These are phyloP conservation scores for Ips nitidus DNA, from an alignment of 1,140 invertebrate genomes.

Conservation along the genomic window DNA sequence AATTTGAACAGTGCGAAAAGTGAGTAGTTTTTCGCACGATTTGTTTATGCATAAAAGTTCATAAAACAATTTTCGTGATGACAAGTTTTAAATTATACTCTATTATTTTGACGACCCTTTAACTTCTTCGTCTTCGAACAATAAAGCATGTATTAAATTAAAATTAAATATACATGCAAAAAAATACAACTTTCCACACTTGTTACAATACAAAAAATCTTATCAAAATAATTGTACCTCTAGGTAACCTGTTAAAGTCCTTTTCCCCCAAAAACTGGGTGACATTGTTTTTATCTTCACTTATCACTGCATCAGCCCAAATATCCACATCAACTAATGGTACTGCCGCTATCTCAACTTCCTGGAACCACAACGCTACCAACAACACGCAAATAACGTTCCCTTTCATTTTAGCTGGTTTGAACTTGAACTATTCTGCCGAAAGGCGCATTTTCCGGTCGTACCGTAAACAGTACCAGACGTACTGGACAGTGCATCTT, in stretches of 20 bases:
- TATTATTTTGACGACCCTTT: too few species aligned
- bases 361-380: background rate
- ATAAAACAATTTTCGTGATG: background rate
- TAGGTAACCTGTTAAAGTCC: too few species aligned
- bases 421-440: background rate
- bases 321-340: background rate
- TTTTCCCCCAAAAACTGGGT: too few species aligned
- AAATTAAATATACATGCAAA: too few species aligned
- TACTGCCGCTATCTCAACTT: background rate
- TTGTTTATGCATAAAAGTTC: background rate
- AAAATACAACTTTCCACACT: too few species aligned
- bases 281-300: too few species aligned
- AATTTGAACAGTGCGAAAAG: too few species aligned
- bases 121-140: too few species aligned
- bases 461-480: background rate
- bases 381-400: background rate
- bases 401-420: constrained; percentile 35
- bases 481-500: background rate
- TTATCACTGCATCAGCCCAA: too few species aligned
- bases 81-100: too few species aligned
- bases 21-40: background rate
- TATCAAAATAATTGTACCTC: background rate
- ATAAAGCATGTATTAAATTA: too few species aligned
- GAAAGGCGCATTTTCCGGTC: background rate
- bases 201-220: background rate